Conservation (phyloP, 1,140 invertebrate genomes). For the Saccostrea cuccullata region DNA sequence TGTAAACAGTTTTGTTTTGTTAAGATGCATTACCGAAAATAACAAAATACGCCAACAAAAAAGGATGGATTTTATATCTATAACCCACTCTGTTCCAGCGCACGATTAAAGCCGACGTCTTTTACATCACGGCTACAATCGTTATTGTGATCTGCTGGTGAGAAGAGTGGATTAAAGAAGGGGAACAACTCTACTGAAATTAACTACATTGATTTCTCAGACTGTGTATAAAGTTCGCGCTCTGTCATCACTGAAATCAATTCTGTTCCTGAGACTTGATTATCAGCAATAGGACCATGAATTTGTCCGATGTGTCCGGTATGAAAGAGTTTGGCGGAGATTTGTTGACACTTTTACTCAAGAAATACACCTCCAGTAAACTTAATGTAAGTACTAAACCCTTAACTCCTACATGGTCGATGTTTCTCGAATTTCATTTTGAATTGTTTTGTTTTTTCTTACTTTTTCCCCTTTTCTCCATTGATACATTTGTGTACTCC, state of each 20-base stretch:
- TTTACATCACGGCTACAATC: neutral
- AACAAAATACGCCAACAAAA: neutral
- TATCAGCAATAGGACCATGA: neutral
- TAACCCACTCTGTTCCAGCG: neutral
- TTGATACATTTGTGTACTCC: no score
- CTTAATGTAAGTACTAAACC: neutral
- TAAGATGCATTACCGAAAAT: neutral
- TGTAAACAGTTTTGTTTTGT: no score
- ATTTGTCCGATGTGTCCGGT: neutral
- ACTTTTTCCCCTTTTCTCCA: no score
- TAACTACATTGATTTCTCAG: neutral
- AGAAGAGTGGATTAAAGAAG: neutral
- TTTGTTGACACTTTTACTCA: neutral
- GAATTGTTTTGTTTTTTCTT: no score
- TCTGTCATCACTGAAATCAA: neutral
- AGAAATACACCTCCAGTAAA: neutral
- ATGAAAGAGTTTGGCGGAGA: neutral
- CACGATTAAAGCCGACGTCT: neutral
- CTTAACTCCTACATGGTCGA: neutral
- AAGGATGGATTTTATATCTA: neutral
- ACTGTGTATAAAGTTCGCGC: neutral
- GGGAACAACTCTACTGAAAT: neutral
- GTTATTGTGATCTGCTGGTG: neutral
- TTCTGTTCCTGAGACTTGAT: neutral
- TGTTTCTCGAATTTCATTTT: neutral